Evolutionary conservation across 2,113 vertebrate species (phyloP).

Genomic region (Silurus meridionalis): DNA sequence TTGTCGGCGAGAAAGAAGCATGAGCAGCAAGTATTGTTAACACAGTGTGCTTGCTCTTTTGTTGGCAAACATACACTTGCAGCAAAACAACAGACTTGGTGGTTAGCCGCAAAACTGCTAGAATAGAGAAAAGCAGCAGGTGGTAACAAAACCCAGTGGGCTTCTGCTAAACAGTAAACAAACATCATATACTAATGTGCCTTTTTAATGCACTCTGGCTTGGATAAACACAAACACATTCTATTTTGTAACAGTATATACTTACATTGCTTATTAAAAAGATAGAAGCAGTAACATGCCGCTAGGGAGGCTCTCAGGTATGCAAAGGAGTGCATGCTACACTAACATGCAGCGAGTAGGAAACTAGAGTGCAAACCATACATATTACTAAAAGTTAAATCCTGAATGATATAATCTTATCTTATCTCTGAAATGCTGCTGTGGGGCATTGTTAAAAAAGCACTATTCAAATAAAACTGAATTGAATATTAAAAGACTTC

Average conservation of each 20-base stretch:
- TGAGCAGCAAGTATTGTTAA: neutral
- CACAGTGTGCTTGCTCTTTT: neutral
- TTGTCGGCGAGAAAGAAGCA: neutral
- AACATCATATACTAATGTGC: neutral
- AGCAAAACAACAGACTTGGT: neutral
- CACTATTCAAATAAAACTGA: too few species aligned
- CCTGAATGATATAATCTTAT: neutral
- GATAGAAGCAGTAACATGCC: neutral
- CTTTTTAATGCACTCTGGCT: neutral
- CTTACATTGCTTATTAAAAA: neutral
- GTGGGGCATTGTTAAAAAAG: too few species aligned
- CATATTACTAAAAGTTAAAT: neutral
- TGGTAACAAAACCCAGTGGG: neutral
- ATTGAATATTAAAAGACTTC: neutral
- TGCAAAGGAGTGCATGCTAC: neutral
- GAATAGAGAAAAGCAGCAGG: neutral
- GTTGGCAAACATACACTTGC: neutral
- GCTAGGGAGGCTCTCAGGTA: neutral
- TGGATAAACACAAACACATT: neutral
- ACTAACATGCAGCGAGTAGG: neutral
- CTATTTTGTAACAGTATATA: neutral
- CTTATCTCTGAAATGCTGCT: too few species aligned
- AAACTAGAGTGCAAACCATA: neutral
- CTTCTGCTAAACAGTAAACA: conserved; percentile 6
- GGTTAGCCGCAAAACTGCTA: neutral